Conservation (phyloP, 2,113 vertebrate species). For the Raja brachyura region DNA sequence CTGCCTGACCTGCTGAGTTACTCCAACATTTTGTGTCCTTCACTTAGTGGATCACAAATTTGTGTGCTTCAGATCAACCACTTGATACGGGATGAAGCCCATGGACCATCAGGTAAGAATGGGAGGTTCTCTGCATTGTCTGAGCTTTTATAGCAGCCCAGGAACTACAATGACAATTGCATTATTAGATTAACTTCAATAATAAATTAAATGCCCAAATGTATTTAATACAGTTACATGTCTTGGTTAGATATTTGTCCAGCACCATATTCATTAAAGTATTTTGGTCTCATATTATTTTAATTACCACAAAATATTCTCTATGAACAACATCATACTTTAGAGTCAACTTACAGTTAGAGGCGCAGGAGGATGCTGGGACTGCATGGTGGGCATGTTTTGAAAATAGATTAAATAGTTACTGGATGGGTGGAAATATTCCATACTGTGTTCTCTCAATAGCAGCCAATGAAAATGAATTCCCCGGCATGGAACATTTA, state of each 20-base stretch:
- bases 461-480: conserved; percentile 20
- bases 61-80: neutral
- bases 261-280: neutral
- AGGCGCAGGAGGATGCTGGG: neutral
- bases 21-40: too few relatives aligned
- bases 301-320: neutral
- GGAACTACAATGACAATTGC: neutral
- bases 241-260: neutral
- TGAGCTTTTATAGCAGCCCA: neutral
- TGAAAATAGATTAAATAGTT: conserved; percentile 2
- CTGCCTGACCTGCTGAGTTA: too few relatives aligned
- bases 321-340: neutral
- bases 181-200: neutral
- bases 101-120: neutral
- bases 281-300: neutral
- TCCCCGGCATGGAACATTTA: conserved; percentile 9
- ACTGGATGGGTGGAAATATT: neutral
- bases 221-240: neutral
- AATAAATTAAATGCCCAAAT: neutral
- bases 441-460: conserved; percentile 11
- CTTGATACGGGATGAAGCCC: neutral
- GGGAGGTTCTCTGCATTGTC: neutral
- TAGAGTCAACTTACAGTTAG: neutral
- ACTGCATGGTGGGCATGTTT: neutral
- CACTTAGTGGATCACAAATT: neutral